These are phyloP conservation scores for Bombus confusus DNA, from an alignment of 1,140 invertebrate genomes.

Conservation along the genomic window DNA sequence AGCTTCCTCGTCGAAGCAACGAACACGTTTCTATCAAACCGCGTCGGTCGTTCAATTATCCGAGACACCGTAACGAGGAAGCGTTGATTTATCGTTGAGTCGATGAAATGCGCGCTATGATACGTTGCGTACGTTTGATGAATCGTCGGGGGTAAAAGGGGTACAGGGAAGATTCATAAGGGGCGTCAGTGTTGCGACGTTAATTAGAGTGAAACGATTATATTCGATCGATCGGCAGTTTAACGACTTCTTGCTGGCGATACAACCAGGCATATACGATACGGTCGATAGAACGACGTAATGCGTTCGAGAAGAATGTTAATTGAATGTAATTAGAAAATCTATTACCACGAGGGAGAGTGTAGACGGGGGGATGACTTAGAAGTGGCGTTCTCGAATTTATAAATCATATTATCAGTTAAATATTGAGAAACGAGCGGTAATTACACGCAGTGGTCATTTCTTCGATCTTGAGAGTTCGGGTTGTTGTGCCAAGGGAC, in stretches of 20 bases:
- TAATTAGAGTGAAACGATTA: slow-evolving; percentile 59
- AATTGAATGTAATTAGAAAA: slow-evolving; percentile 44
- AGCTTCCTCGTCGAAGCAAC: neutral
- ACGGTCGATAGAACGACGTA: slow-evolving; percentile 15
- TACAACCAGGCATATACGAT: too few species aligned
- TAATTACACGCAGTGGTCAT: neutral
- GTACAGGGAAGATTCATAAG: neutral
- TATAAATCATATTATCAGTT: neutral
- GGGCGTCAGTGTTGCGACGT: slow-evolving; percentile 6
- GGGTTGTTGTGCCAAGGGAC: neutral
- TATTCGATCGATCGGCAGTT: slow-evolving; percentile 48
- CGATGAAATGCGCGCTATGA: slow-evolving; percentile 43
- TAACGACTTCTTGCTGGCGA: slow-evolving; percentile 40
- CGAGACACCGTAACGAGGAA: slow-evolving; percentile 56
- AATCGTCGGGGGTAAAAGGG: too few species aligned
- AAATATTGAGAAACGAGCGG: neutral
- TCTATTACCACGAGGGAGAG: neutral
- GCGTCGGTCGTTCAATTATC: slow-evolving; percentile 53
- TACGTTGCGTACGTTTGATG: neutral
- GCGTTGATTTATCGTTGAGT: slow-evolving; percentile 51
- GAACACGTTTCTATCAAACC: slow-evolving; percentile 49
- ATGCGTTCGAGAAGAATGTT: slow-evolving; percentile 13
- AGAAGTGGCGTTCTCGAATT: neutral
- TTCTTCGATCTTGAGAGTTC: neutral
- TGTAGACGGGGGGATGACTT: neutral